Conservation (phyloP, 2,113 vertebrate species). For the Sander lucioperca region DNA sequence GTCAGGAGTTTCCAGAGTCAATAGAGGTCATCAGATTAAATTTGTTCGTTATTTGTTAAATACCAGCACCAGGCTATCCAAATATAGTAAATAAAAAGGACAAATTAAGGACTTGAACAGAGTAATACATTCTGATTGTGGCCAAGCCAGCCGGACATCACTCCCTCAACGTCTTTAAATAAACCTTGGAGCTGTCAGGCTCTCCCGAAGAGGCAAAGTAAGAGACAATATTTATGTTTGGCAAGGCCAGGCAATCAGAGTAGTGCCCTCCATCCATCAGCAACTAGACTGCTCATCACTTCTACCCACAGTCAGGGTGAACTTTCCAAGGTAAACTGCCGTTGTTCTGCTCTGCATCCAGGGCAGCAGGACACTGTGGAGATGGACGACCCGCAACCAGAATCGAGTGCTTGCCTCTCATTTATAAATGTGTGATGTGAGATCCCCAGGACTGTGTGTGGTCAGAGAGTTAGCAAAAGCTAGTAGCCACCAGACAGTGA, state of each 20-base stretch:
- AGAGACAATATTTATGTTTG: slow-evolving; percentile 54
- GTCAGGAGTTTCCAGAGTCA: slow-evolving; percentile 24
- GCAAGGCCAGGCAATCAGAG: slow-evolving; percentile 41
- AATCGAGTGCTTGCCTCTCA: slow-evolving; percentile 34
- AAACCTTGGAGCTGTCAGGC: slow-evolving; percentile 39
- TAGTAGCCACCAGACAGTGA: background rate
- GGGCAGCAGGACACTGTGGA: slow-evolving; percentile 12
- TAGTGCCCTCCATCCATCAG: slow-evolving; percentile 61
- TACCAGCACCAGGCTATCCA: background rate
- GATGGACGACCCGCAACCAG: slow-evolving; percentile 22
- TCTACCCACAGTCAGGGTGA: slow-evolving; percentile 47
- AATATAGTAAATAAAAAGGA: background rate
- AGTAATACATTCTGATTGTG: background rate
- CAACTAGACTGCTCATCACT: slow-evolving; percentile 42
- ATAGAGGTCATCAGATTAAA: slow-evolving; percentile 35
- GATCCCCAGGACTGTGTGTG: slow-evolving; percentile 10
- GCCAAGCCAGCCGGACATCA: background rate
- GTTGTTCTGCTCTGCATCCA: slow-evolving; percentile 13
- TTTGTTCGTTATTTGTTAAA: background rate
- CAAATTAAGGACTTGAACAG: background rate
- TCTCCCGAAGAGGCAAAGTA: slow-evolving; percentile 41
- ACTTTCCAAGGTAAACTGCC: slow-evolving; percentile 43
- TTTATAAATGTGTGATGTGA: slow-evolving; percentile 33
- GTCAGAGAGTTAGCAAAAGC: slow-evolving; percentile 31
- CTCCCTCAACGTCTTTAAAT: slow-evolving; percentile 29